Percentiles rank a stretch among this genome's conserved stretches.
Evolutionary conservation across 1,140 invertebrate species (phyloP).

Genomic region (Zaprionus davidi): DNA sequence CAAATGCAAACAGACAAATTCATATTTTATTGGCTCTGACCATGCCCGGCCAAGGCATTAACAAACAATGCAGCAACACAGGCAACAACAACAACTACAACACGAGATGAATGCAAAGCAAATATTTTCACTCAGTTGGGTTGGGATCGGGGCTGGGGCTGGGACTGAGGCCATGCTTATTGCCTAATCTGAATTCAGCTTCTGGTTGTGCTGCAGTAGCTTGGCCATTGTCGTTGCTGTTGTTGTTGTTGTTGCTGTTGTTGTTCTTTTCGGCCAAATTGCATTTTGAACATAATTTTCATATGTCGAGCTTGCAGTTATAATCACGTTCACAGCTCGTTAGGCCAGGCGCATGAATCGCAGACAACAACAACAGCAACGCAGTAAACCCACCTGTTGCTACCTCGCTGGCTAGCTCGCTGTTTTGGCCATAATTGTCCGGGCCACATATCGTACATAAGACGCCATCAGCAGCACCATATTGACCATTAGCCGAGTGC

Average conservation of each 20-base stretch:
- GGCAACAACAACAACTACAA: conserved; percentile 27
- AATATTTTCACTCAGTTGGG: conserved; percentile 73
- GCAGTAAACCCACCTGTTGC: conserved; percentile 23
- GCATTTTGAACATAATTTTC: conserved; percentile 80
- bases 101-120: conserved; percentile 67
- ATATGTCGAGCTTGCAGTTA: conserved; percentile 78
- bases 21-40: conserved; percentile 78
- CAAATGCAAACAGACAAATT: conserved; percentile 66
- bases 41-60: conserved; percentile 65
- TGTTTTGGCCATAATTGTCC: conserved; percentile 73
- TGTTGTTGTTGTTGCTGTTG: conserved; percentile 11
- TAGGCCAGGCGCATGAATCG: conserved; percentile 61
- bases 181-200: conserved; percentile 65
- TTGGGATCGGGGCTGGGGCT: conserved; percentile 42
- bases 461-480: conserved; percentile 59
- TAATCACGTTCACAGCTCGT: conserved; percentile 81
- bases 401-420: conserved; percentile 32
- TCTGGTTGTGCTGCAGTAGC: conserved; percentile 38
- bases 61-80: conserved; percentile 68
- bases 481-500: conserved; percentile 80
- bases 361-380: conserved; percentile 38
- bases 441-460: conserved; percentile 66
- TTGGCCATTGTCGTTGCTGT: conserved; percentile 66
- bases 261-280: conserved; percentile 57
- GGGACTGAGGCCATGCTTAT: conserved; percentile 34